Conservation (phyloP, 2,113 vertebrate species). For the Eubucco bourcierii region DNA sequence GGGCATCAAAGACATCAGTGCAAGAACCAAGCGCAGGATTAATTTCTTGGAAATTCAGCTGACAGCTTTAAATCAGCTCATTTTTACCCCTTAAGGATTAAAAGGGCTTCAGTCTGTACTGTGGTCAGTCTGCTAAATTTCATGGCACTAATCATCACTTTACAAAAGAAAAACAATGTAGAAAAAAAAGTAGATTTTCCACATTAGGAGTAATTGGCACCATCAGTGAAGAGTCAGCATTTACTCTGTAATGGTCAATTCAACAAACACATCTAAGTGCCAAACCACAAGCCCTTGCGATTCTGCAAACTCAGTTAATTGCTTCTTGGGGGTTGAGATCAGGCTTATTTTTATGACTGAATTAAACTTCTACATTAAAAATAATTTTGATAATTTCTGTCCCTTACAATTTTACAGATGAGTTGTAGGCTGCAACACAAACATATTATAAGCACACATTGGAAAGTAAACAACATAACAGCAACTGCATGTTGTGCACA, state of each 20-base stretch:
- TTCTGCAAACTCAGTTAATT: constrained; percentile 33
- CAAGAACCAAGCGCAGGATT: neutral
- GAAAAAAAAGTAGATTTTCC: constrained; percentile 40
- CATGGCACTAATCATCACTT: neutral
- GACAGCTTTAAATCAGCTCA: neutral
- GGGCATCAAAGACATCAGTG: neutral
- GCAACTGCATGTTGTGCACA: neutral
- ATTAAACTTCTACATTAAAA: constrained; percentile 26
- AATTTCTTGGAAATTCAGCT: neutral
- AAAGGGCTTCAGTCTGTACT: neutral
- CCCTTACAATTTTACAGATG: constrained; percentile 41
- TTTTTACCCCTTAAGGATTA: neutral
- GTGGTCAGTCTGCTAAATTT: neutral
- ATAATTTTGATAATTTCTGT: constrained; percentile 27
- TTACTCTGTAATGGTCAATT: constrained; percentile 47
- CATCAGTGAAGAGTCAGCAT: constrained; percentile 33
- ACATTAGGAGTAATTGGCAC: constrained; percentile 37
- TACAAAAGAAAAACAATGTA: neutral
- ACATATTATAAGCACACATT: neutral
- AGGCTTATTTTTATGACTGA: constrained; percentile 23
- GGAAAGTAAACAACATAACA: constrained; percentile 27
- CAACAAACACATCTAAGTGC: constrained; percentile 16
- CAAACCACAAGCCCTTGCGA: constrained; percentile 17
- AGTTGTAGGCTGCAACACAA: constrained; percentile 22
- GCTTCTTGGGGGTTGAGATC: neutral